Base-by-base conservation (phyloP, 2,113 vertebrate species). In the Halichoeres trimaculatus region DNA sequence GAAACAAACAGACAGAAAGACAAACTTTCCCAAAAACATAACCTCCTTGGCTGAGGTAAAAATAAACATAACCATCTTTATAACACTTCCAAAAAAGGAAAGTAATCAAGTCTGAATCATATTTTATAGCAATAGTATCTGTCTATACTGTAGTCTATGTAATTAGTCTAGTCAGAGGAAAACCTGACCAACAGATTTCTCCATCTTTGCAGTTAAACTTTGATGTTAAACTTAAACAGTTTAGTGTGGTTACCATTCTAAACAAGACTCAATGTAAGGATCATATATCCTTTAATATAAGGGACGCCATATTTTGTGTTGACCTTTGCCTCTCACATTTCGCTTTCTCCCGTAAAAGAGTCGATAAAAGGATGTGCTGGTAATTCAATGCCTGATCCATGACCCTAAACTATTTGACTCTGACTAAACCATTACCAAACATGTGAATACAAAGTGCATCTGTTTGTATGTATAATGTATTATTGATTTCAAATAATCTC, bases 331-430 rank as follows among this genome's bases (percentile, higher is more conserved):
- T 70, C 68, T 84, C 59, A 70, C 36, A 38, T 81, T 78, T 63
- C 51, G 45, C 50, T 70, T 58, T 65, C 10, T 58, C 20, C 24
- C 68, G 58, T 58, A 66, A 65, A 57, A 54, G 34, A 54, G 53
- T 59, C 1, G 6, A 55, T 16, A 22, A 58, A 60, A 58, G 61
- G 61, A 72, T 63, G 41, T 55, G 22, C 38, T 19, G 24, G 8
- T 74, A 78, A 84, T 61, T 34, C 41, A 53, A 76, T 73, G 34
- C 67, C 56, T 67, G 70, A 65, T 54, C 53, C 35, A 61, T 83
- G 61, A 73, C 70, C 48, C 41, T 66, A 43, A 24, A 74, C 36
- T 34, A 30, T 52, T 3, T 76, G 8, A 67, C 19, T 22, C 41
- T 51, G 45, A 57, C 23, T 38, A 59, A 14, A 9, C 17, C 17